Percentiles rank a stretch among this genome's conserved stretches.
phyloP scores from a whole-genome alignment of 2,113 vertebrate genomes.

The Mobula hypostoma region DNA sequence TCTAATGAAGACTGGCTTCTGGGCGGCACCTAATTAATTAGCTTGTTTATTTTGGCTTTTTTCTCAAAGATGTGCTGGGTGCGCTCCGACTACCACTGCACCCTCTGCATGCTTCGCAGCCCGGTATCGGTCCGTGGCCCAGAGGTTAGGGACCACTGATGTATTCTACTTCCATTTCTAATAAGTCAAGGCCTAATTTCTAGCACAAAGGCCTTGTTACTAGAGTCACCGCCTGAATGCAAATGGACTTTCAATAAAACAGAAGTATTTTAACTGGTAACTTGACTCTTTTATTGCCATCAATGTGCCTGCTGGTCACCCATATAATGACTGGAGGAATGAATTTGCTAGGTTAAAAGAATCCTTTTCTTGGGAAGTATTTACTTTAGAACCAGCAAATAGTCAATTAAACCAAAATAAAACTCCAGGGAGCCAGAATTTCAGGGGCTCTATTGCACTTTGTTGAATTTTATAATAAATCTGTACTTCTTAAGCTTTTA shows the following conservation, averaged over 20 bases:
- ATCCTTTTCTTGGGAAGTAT: not conserved
- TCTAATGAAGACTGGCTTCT: too few relatives aligned
- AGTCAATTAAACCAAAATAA: slow-evolving; percentile 6
- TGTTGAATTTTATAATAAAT: not conserved
- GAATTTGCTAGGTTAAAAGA: not conserved
- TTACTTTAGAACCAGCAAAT: not conserved
- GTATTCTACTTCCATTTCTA: not conserved
- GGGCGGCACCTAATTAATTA: too few relatives aligned
- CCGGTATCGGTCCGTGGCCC: too few relatives aligned
- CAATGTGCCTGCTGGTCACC: not conserved
- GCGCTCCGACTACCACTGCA: too few relatives aligned
- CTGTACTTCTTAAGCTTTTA: not conserved
- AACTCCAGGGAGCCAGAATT: not conserved
- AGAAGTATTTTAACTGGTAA: not conserved
- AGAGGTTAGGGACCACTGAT: too few relatives aligned
- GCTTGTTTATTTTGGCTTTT: too few relatives aligned
- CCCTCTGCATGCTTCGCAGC: too few relatives aligned
- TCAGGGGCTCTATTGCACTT: not conserved
- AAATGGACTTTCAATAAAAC: not conserved
- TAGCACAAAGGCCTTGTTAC: not conserved
- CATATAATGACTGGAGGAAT: slow-evolving; percentile 18
- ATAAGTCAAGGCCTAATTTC: not conserved
- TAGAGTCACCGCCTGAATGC: not conserved
- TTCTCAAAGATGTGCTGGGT: too few relatives aligned
- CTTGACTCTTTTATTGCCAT: not conserved